Conservation (phyloP, 1,140 invertebrate species). For the Sminthurides bifidus region DNA sequence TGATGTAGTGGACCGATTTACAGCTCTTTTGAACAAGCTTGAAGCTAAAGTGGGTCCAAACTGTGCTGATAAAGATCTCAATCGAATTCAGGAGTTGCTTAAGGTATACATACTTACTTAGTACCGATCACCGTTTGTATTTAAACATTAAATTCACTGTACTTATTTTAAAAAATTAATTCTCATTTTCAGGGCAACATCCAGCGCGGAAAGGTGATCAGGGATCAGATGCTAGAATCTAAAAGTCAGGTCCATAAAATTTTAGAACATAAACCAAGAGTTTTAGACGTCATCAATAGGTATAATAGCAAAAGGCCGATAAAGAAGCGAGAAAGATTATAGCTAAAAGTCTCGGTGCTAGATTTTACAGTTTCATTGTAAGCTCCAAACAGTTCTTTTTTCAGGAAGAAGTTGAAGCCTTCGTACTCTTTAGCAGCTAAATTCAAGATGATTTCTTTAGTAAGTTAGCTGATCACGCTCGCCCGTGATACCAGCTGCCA, state of each 20-base stretch:
- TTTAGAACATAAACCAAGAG: constrained; percentile 77
- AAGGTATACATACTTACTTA: constrained; percentile 43
- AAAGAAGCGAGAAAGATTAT: constrained; percentile 50
- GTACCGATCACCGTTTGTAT: constrained; percentile 1
- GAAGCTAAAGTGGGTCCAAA: constrained; percentile 48
- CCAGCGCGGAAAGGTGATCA: constrained; percentile 82
- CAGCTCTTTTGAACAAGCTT: constrained; percentile 49
- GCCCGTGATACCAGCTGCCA: too few species aligned
- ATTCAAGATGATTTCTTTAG: too few species aligned
- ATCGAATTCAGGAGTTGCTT: constrained; percentile 60
- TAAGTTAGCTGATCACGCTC: too few species aligned
- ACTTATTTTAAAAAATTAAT: neutral
- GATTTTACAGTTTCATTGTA: too few species aligned
- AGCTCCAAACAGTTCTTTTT: too few species aligned
- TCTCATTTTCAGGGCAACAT: constrained; percentile 66
- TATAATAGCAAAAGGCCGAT: constrained; percentile 80
- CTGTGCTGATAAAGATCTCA: constrained; percentile 50
- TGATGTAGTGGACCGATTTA: constrained; percentile 51
- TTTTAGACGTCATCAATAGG: constrained; percentile 75
- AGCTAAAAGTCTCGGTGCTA: too few species aligned
- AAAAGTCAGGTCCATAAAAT: constrained; percentile 74
- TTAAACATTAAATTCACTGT: neutral
- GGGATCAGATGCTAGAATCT: constrained; percentile 80
- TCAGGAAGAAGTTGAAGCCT: too few species aligned
- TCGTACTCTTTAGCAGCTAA: too few species aligned